phyloP scores from a whole-genome alignment of 2,797 vertebrate species.

The Poecilia gillii region DNA sequence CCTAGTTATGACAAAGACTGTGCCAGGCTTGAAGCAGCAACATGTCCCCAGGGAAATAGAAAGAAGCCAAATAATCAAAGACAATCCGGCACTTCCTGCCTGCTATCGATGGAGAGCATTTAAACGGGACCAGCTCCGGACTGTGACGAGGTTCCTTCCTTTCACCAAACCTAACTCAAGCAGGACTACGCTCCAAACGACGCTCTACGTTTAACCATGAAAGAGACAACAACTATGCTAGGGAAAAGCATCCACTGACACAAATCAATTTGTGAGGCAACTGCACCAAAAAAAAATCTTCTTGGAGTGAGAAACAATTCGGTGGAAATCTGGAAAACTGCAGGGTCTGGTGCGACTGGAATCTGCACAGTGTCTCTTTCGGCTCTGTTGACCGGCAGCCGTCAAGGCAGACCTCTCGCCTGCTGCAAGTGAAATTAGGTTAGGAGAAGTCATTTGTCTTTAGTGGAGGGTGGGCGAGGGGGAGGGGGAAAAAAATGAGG shows the following conservation, averaged over 20 bases:
- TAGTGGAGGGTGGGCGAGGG: conserved; percentile 26
- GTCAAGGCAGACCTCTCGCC: conserved; percentile 58
- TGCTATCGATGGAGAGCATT: conserved; percentile 57
- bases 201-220: conserved; percentile 8
- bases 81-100: conserved; percentile 69
- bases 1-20: conserved; percentile 51
- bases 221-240: conserved; percentile 56
- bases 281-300: conserved; percentile 19
- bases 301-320: conserved; percentile 9
- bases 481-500: conserved; percentile 7
- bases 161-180: conserved; percentile 44
- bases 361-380: conserved; percentile 62
- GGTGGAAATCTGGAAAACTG: conserved; percentile 41
- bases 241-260: conserved; percentile 14
- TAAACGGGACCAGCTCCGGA: conserved; percentile 26
- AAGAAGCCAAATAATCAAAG: conserved; percentile 77
- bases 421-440: conserved; percentile 70
- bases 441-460: conserved; percentile 72
- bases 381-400: conserved; percentile 57
- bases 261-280: conserved; percentile 11
- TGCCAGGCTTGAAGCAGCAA: conserved; percentile 59
- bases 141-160: conserved; percentile 44
- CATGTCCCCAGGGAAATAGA: conserved; percentile 72
- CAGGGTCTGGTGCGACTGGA: conserved; percentile 32
- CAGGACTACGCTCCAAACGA: conserved; percentile 20